A percentile compares a stretch with the other conserved stretches of the same genome.
Conservation (phyloP, 2,888 invertebrate genomes). For the Scaptomyza reducta region DNA sequence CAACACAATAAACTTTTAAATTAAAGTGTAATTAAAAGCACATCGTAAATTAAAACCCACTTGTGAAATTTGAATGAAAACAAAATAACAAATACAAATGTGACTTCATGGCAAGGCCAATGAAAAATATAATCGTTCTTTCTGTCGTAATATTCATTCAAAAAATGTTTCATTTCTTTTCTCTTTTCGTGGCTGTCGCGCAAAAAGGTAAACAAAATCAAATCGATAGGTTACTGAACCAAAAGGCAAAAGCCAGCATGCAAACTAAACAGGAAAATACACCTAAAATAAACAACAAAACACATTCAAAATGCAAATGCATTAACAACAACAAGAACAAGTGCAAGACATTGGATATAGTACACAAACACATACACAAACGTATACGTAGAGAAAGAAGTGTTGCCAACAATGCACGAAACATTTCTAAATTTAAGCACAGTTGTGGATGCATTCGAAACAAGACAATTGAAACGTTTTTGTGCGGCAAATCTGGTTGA, state of each 20-base stretch:
- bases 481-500: slow-evolving; percentile 14
- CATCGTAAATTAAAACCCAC: neutral
- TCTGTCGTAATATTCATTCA: slow-evolving; percentile 46
- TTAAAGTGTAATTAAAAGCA: slow-evolving; percentile 9
- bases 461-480: slow-evolving; percentile 42
- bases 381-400: slow-evolving; percentile 12
- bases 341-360: slow-evolving; percentile 7
- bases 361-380: neutral
- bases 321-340: slow-evolving; percentile 26
- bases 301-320: slow-evolving; percentile 39
- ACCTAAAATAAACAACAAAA: neutral
- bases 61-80: slow-evolving; percentile 21
- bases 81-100: slow-evolving; percentile 1
- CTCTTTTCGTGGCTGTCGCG: slow-evolving; percentile 14
- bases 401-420: slow-evolving; percentile 45
- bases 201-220: slow-evolving; percentile 55
- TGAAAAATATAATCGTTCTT: slow-evolving; percentile 2
- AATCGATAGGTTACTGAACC: slow-evolving; percentile 73
- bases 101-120: slow-evolving; percentile 2
- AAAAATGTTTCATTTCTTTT: slow-evolving; percentile 10
- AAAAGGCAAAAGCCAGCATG: slow-evolving; percentile 40
- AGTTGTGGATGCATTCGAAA: slow-evolving; percentile 21
- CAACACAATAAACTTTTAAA: no score
- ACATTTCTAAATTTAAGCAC: slow-evolving; percentile 62
- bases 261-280: slow-evolving; percentile 31